Base-by-base conservation (phyloP, 2,113 vertebrate species). In the Pholis gunnellus region DNA sequence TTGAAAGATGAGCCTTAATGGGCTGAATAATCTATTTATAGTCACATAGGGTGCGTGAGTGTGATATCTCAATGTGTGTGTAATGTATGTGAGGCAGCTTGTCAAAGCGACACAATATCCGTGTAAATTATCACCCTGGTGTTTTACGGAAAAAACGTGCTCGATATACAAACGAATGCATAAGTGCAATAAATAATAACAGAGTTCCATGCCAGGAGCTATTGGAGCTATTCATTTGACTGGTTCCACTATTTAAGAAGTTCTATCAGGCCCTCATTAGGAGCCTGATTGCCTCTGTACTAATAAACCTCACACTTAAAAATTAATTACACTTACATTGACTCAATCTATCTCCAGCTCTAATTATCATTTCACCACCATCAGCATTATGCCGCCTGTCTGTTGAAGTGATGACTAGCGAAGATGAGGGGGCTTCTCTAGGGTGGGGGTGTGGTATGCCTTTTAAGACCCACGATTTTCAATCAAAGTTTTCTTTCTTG, bases 321-420 rank as follows among this genome's bases (percentile, higher is more conserved):
- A 91, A 95, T 93, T 89, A 95, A 95, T 94, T 92, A 93, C 88
- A 92, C 82, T 91, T 95, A 91, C 89, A 95, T 89, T 89, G 88
- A 91, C 86, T 90, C 89, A 87, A 94, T 94, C 89, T 75, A 90
- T 94, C 92, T 89, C 52, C 78, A 85, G 86, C 83, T 83, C 81
- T 92, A 91, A 93, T 95, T 91, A 94, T 93, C 82, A 86, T 90
- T 94, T 92, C 81, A 87, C 60, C 88, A 83, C 67, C 85, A 93
- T 93, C 89, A 90, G 88, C 80, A 89, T 77, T 91, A 87, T 76
- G 75, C 54, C 2, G 72, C 77, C 90, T 85, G 87, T 76, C 83
- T 84, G 64, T 83, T 29, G 4, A 68, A 81, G 81, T 90, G 89
- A 94, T 91, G 90, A 78, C 81, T 84, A 68, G 66, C 73, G 82